Conservation (phyloP, 2,888 invertebrate genomes). For the Aporophyla lueneburgensis region DNA sequence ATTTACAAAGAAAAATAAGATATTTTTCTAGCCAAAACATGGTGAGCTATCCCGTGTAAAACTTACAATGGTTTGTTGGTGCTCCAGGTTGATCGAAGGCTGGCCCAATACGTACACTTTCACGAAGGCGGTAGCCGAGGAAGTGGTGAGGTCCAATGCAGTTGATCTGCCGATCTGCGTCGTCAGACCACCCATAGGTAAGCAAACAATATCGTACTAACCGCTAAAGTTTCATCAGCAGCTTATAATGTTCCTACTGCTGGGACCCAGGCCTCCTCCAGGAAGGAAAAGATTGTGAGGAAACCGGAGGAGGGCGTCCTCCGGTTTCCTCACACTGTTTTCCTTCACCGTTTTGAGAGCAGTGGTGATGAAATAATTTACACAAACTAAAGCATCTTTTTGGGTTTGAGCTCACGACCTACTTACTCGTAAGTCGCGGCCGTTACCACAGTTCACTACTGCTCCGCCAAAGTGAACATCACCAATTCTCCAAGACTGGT, state of each 20-base stretch:
- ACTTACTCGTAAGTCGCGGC: too few species aligned
- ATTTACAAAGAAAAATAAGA: not conserved
- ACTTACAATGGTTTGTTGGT: not conserved
- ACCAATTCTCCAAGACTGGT: not conserved
- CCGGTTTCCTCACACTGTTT: too few species aligned
- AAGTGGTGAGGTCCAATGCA: conserved; percentile 42
- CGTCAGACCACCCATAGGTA: conserved; percentile 63
- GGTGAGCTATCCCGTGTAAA: not conserved
- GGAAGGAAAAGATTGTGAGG: too few species aligned
- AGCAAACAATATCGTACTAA: not conserved
- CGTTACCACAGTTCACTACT: too few species aligned
- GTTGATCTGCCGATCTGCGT: conserved; percentile 54
- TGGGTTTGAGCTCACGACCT: too few species aligned
- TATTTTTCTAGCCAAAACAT: not conserved
- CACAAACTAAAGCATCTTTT: too few species aligned
- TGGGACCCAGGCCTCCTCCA: too few species aligned
- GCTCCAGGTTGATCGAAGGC: conserved; percentile 40
- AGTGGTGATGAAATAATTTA: too few species aligned
- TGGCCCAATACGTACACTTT: conserved; percentile 69
- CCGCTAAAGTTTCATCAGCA: not conserved
- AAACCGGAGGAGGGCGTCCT: too few species aligned
- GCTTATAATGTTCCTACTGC: too few species aligned
- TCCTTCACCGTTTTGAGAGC: too few species aligned
- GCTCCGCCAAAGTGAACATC: not conserved
- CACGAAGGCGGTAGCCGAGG: conserved; percentile 67